Conservation (phyloP, 2,888 invertebrate genomes). For the Apamea epomidion region DNA sequence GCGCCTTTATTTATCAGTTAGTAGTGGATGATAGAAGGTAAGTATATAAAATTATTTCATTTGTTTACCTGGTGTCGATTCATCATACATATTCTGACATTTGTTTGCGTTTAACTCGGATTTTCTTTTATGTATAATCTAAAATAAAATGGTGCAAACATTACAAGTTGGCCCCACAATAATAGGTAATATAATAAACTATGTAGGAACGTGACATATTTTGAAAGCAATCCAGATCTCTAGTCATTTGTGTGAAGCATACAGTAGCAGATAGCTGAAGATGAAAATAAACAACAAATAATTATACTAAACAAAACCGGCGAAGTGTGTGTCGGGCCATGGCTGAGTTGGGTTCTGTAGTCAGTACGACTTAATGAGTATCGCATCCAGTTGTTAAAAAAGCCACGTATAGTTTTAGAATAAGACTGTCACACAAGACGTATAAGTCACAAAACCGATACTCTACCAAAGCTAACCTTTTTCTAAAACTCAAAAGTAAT, state of each 20-base stretch:
- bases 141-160: neutral
- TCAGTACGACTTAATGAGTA: neutral
- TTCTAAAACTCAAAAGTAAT: neutral
- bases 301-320: neutral
- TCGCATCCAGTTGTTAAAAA: neutral
- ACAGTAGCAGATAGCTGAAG: neutral
- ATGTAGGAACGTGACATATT: neutral
- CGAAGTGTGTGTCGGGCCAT: neutral
- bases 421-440: no score
- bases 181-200: neutral
- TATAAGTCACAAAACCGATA: no score
- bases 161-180: neutral
- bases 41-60: no score
- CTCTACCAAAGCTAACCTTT: neutral
- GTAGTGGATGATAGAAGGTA: neutral
- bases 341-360: neutral
- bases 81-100: neutral
- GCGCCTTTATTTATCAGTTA: neutral
- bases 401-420: neutral
- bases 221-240: neutral
- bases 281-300: neutral
- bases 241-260: neutral
- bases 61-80: slow-evolving; percentile 15
- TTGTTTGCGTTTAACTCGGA: slow-evolving; percentile 15
- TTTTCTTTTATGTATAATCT: slow-evolving; percentile 42